Evolutionary conservation across 2,797 vertebrate genomes (phyloP).

Genomic region (Sebastes oblongus): DNA sequence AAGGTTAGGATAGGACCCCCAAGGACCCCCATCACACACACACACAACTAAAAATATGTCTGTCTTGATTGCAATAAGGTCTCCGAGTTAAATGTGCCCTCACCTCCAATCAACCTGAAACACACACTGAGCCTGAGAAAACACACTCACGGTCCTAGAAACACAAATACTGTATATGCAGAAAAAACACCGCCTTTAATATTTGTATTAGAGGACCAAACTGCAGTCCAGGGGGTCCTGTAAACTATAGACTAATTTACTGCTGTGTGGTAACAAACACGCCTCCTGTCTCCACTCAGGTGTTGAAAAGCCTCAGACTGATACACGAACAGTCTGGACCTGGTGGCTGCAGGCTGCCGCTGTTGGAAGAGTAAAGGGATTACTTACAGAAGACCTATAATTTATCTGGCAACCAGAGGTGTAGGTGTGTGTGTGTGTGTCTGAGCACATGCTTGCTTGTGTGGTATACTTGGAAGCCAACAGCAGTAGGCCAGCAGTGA

Average conservation of each 20-base stretch:
- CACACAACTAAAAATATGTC: slow-evolving; percentile 3
- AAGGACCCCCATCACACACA: too few species aligned
- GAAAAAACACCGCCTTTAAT: slow-evolving; percentile 32
- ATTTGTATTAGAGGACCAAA: slow-evolving; percentile 16
- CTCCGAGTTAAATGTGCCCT: slow-evolving; percentile 55
- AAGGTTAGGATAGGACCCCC: neutral
- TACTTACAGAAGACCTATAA: slow-evolving; percentile 72
- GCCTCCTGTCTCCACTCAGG: slow-evolving; percentile 66
- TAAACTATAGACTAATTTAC: slow-evolving; percentile 53
- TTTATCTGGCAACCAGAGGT: slow-evolving; percentile 61
- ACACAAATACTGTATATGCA: slow-evolving; percentile 36
- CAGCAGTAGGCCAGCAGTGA: slow-evolving; percentile 66
- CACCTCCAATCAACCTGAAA: slow-evolving; percentile 60
- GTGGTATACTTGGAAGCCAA: slow-evolving; percentile 57
- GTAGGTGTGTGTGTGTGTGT: slow-evolving; percentile 2
- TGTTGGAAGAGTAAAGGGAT: slow-evolving; percentile 58
- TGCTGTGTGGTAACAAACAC: slow-evolving; percentile 53
- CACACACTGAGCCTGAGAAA: slow-evolving; percentile 55
- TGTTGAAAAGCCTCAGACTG: slow-evolving; percentile 75
- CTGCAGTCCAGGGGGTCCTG: slow-evolving; percentile 23
- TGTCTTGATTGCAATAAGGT: slow-evolving; percentile 65
- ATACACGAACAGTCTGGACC: slow-evolving; percentile 62
- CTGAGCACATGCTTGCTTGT: slow-evolving; percentile 38
- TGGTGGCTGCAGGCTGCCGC: slow-evolving; percentile 54
- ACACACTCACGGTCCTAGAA: slow-evolving; percentile 53